A percentile compares a stretch with the other conserved stretches of the same genome.
phyloP scores from a whole-genome alignment of 2,113 vertebrate species.

The Kryptolebias marmoratus region DNA sequence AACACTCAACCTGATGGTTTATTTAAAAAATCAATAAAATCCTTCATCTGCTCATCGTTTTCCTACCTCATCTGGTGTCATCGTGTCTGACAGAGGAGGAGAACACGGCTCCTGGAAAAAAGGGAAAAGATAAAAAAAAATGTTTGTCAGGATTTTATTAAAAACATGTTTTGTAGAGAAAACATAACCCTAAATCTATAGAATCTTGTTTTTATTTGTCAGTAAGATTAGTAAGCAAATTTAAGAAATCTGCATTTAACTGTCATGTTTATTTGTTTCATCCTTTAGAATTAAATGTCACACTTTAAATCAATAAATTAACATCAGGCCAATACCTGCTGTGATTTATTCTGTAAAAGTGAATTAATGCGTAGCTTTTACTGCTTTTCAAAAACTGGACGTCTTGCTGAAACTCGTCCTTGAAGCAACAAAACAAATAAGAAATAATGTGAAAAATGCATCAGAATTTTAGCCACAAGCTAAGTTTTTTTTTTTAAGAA shows the following conservation, averaged over 20 bases:
- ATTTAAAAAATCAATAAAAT: conserved; percentile 3
- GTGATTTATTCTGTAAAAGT: conserved; percentile 13
- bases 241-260: neutral
- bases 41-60: conserved; percentile 3
- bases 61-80: conserved; percentile 90
- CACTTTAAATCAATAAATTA: neutral
- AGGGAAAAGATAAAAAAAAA: neutral
- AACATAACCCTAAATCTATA: too few relatives aligned
- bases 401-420: conserved; percentile 1
- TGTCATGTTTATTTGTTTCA: neutral
- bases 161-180: too few relatives aligned
- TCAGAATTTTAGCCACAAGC: too few relatives aligned
- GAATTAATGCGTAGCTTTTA: neutral
- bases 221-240: neutral
- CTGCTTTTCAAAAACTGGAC: neutral
- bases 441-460: too few relatives aligned
- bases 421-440: neutral
- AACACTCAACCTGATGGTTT: neutral
- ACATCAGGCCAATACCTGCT: conserved; percentile 37
- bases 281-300: neutral
- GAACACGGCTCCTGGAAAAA: conserved; percentile 66
- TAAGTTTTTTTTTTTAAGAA: neutral
- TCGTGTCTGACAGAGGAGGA: conserved; percentile 82
- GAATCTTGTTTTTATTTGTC: too few relatives aligned
- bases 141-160: neutral